Base-by-base conservation (phyloP, 23 tunicate species). In the Aplidium turbinatum region DNA sequence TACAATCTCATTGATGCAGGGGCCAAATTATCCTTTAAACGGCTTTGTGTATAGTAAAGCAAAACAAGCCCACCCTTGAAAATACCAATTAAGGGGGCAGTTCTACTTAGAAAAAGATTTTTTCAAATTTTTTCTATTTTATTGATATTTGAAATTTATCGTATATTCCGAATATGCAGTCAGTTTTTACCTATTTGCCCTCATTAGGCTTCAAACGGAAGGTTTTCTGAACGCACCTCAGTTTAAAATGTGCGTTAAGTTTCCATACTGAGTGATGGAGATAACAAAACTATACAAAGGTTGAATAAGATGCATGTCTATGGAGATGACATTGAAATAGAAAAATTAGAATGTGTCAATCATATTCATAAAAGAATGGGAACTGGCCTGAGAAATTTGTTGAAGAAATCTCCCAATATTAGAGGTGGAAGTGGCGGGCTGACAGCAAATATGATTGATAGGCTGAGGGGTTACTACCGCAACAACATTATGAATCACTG, bases 361-460 rank as follows among this genome's bases (percentile, higher is more conserved):
- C 76, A 70, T 29, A 30, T 47, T 13, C 76, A 70, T 29, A 70
- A 70, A 47, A 22, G 34, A 34, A 70, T 46, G 58, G 36, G 58
- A 3, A 48, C 76, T 70, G 76, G 76, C 18, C 35, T 70, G 58
- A 20, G 58, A 28, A 70, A 47, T 34, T 27, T 70, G 38, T 34
- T 46, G 34, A 70, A 70, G 26, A 47, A 28, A 27, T 24, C 35
- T 9, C 35, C 35, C 11, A 38, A 70, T 5, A 35, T 70, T 2
- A 70, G 24, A 28, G 76, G 58, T 46, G 76, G 76, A 18, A 70
- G 58, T 11, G 76, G 76, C 2, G 58, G 76, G 47, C 28, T 70
- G 58, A 70, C 76, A 6, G 26, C 20, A 4, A 29, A 7, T 21
- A 7, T 5, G n/a, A 70, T 70, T 46, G 58, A 70, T 30, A 29